These are phyloP conservation scores for Lysandra coridon DNA, from an alignment of 2,888 invertebrate genomes.

Conservation along the genomic window DNA sequence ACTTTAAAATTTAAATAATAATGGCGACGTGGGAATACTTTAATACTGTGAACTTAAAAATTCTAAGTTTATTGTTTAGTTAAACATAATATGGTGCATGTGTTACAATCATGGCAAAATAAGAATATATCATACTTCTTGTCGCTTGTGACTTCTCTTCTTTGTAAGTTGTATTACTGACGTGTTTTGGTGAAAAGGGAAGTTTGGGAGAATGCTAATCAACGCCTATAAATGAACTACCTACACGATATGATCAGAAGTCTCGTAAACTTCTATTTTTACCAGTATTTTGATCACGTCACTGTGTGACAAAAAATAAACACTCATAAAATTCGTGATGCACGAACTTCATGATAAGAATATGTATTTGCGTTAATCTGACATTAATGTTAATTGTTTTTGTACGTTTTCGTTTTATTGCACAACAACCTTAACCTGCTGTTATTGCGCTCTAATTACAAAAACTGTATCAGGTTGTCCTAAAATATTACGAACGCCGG, in stretches of 20 bases:
- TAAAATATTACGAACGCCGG: not conserved
- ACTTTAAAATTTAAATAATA: not conserved
- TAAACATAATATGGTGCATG: not conserved
- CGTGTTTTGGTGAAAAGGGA: not conserved
- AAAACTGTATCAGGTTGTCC: constrained; percentile 1
- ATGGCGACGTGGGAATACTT: not conserved
- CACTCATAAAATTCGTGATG: constrained; percentile 5
- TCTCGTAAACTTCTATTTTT: not conserved
- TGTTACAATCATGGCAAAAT: not conserved
- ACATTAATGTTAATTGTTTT: constrained; percentile 14
- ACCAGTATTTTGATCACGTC: not conserved
- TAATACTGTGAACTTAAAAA: not conserved
- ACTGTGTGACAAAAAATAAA: constrained; percentile 1
- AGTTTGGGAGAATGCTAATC: not conserved
- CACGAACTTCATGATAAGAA: not conserved
- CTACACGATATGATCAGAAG: not conserved
- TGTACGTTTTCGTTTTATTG: constrained; percentile 7
- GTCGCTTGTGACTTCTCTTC: not conserved
- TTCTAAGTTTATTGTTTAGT: not conserved
- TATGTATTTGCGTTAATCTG: constrained; percentile 7
- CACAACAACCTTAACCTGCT: constrained; percentile 4
- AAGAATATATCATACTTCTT: not conserved
- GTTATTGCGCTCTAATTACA: not conserved
- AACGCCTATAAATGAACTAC: not conserved
- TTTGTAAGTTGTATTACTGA: not conserved